Base-by-base conservation (phyloP, 2,888 invertebrate genomes). In the Mesoligia furuncula region DNA sequence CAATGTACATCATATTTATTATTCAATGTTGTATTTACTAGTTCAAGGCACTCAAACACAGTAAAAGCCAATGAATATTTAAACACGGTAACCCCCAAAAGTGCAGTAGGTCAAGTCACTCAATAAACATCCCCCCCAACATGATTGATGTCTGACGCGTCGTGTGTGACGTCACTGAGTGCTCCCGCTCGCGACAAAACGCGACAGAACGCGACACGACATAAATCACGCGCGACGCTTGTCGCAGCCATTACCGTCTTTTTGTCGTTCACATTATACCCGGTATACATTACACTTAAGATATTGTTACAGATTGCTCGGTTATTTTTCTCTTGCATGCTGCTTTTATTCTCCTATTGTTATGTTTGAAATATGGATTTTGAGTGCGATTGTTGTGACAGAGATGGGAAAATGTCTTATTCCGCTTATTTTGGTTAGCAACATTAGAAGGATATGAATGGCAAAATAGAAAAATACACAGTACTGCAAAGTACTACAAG, bases 201-300 rank as follows among this genome's bases (percentile, higher is more conserved):
- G 82, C 85, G 87, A 87, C 87, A 85, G 77, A 81, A 75, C 79
- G 82, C 81, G 80, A 81, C 83, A 81, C 72, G 83, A 85, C 80
- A 90, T 91, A 88, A 90, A 90, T 91, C 90, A 87, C 84, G 73
- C 81, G 79, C 67, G 69, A 72, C 88, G 87, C 89, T 90, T 90
- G 91, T 92, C 88, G 90, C 91, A 89, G 87, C 91, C 90, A 90
- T 91, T 90, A 90, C 89, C 90, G 90, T 90, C 87, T 93, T 92
- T 91, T 92, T 92, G 92, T 92, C 89, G 90, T 75, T 66, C 88
- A 84, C 87, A 81, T 90, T 89, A 90, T 89, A 76, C 85, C 65
- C 73, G 68, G 90, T 90, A 88, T 85, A 90, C 84, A 87, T 91
- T 88, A 89, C 87, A 86, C 88, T 85, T 89, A 89, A 91, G 91